Percentiles rank a stretch among this genome's conserved stretches.
phyloP scores from a whole-genome alignment of 2,113 vertebrate genomes.

The Narcine bancroftii region DNA sequence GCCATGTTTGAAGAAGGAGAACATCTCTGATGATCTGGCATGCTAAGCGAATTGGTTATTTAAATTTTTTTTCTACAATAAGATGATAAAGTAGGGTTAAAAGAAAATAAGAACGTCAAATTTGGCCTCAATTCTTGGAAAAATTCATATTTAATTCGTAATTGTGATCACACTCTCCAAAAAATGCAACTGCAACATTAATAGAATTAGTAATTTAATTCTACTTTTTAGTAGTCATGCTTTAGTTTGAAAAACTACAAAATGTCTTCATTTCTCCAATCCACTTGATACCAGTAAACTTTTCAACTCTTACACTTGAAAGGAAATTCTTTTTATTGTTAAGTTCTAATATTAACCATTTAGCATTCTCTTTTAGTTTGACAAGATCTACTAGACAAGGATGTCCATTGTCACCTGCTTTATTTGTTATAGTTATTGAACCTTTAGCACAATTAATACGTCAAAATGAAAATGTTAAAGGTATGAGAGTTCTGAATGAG shows the following conservation, averaged over 20 bases:
- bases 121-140: background rate
- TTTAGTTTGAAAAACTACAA: background rate
- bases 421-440: no score
- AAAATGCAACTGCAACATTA: background rate
- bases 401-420: no score
- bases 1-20: no score
- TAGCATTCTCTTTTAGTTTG: no score
- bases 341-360: no score
- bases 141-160: background rate
- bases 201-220: background rate
- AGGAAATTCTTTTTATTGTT: background rate
- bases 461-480: no score
- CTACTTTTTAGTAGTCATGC: background rate
- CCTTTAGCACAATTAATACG: no score
- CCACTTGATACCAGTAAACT: background rate
- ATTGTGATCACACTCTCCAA: background rate
- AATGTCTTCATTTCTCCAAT: background rate
- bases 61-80: background rate
- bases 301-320: background rate
- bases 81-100: background rate
- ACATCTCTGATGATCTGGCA: no score
- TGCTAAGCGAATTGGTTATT: no score
- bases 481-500: no score
- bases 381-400: no score
- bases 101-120: background rate